Percentiles rank a stretch among this genome's conserved stretches.
These are phyloP conservation scores for human DNA, from an alignment of 2,113 vertebrate species.

Conservation along the genomic window GRCh38 chr3:38233001-38233500, in stretches of 20 bases:
- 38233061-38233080: background rate
- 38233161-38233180: background rate
- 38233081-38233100: background rate
- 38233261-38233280: no score
- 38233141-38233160: background rate
- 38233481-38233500: background rate
- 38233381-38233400: background rate
- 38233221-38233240: background rate
- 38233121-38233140: background rate
- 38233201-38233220: background rate
- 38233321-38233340: background rate
- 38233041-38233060: background rate
- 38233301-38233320: background rate
- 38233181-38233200: background rate
- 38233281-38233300: no score
- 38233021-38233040: background rate
- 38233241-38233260: background rate
- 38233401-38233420: background rate
- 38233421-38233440: background rate
- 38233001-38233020: background rate
- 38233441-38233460: background rate
- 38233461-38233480: background rate
- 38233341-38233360: background rate
- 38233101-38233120: background rate
- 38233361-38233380: background rate